Percentiles rank a stretch among this genome's conserved stretches.
Evolutionary conservation across 2,113 vertebrate genomes (phyloP).

Genomic region (Periophthalmodon schlosseri): DNA sequence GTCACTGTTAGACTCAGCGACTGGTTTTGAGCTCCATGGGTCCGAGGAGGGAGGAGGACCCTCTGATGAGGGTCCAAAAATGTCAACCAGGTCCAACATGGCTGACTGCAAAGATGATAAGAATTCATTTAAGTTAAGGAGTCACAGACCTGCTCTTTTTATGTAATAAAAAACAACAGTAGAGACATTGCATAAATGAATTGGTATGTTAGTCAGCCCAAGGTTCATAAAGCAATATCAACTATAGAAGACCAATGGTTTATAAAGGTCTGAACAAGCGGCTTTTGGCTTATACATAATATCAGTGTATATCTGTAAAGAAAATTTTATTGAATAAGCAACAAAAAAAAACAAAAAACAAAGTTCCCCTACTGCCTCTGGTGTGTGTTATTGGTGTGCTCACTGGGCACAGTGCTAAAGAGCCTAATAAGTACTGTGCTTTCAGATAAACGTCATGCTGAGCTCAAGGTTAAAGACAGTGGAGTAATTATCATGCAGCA

Average conservation of each 20-base stretch:
- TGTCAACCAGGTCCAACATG: slow-evolving; percentile 88
- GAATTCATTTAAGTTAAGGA: neutral
- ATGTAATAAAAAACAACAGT: neutral
- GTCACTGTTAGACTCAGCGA: slow-evolving; percentile 55
- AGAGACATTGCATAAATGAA: neutral
- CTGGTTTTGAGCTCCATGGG: slow-evolving; percentile 69
- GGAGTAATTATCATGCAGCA: slow-evolving; percentile 47
- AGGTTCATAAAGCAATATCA: no score
- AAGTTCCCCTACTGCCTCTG: slow-evolving; percentile 1
- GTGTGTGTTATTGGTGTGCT: slow-evolving; percentile 39
- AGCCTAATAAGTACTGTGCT: slow-evolving; percentile 41
- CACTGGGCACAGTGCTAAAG: slow-evolving; percentile 30
- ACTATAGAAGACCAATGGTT: neutral
- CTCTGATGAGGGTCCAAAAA: slow-evolving; percentile 81
- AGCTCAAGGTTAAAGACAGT: slow-evolving; percentile 59
- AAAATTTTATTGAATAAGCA: slow-evolving; percentile 1
- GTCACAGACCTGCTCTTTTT: neutral
- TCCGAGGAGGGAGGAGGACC: slow-evolving; percentile 52
- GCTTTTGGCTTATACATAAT: neutral
- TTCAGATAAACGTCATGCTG: slow-evolving; percentile 55
- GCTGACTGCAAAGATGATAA: slow-evolving; percentile 80
- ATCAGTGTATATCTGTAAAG: no score
- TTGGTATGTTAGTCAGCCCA: neutral
- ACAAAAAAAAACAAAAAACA: slow-evolving; percentile 13
- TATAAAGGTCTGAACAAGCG: neutral